Evolutionary conservation across 2,888 invertebrate species (phyloP), one percentile per base, ranked within the genome.

Genomic region (Altica lythri): DNA sequence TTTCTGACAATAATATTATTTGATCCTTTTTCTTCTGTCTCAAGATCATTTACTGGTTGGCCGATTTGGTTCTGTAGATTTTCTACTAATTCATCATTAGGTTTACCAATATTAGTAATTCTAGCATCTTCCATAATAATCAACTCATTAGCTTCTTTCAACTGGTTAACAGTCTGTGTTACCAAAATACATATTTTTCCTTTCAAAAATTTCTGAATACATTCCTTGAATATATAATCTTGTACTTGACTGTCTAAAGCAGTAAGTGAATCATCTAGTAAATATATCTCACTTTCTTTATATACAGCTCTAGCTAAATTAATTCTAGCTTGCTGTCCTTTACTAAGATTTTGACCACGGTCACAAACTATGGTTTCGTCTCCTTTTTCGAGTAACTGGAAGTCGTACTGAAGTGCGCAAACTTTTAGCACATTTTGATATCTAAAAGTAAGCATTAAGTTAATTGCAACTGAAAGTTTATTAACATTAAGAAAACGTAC

Each of bases 341-440:
- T 85, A 66, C 83, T 84, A 37, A 86, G 70, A 58, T 81, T 81
- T 6, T 83, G 78, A 3, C 86, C 86, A 43, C 82, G 76, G 60
- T 86, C 85, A 3, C 85, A 85, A 1, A 86, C 81, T 35, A 83
- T 69, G 0, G 85, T 85, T 70, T 65, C 63, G 53, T 77, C 77
- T 0, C 72, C 72, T 27, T 71, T 59, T 4, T 70, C 65, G 19
- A 76, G 62, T 2, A 65, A 57, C 4, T 67, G 74, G 45, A 86
- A 72, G 66, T 86, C 86, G 65, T 73, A 68, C 49, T 75, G 70
- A 37, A 82, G 66, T n/a, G 79, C 78, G 62, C 81, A 81, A 1
- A 77, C 77, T 5, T 64, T 62, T 17, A 77, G 55, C 0, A 76
- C 70, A 27, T 66, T 62, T 17, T 68, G 53, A 55, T 77, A 77